Evolutionary conservation across 2,797 vertebrate species (phyloP).

Genomic region (Rallus crepitans): DNA sequence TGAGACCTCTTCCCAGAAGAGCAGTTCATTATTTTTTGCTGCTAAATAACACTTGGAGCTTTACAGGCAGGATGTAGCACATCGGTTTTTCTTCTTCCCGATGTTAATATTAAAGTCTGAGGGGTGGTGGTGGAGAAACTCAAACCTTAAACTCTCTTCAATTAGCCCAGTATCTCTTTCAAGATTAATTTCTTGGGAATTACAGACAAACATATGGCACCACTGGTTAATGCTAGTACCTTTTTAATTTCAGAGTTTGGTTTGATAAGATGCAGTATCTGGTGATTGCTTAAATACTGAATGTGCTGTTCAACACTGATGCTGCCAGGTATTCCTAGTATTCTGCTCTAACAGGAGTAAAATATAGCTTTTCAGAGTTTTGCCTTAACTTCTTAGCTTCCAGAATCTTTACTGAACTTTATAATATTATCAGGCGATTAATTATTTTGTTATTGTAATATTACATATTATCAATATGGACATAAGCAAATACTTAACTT

Average conservation of each 20-base stretch:
- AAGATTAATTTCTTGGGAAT: neutral
- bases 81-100: neutral
- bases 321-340: neutral
- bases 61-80: neutral
- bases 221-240: neutral
- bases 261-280: neutral
- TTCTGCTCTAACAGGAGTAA: neutral
- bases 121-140: neutral
- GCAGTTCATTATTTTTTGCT: neutral
- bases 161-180: neutral
- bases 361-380: neutral
- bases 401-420: neutral
- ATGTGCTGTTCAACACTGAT: no score
- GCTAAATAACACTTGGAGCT: neutral
- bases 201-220: neutral
- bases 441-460: neutral
- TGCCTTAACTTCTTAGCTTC: neutral
- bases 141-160: neutral
- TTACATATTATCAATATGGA: no score
- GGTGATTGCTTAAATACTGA: neutral
- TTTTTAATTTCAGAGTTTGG: neutral
- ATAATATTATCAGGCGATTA: neutral
- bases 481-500: neutral
- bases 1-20: neutral
- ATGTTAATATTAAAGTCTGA: neutral